These are phyloP conservation scores for Pelecanus crispus DNA, from an alignment of 2,113 vertebrate genomes.

Conservation along the genomic window DNA sequence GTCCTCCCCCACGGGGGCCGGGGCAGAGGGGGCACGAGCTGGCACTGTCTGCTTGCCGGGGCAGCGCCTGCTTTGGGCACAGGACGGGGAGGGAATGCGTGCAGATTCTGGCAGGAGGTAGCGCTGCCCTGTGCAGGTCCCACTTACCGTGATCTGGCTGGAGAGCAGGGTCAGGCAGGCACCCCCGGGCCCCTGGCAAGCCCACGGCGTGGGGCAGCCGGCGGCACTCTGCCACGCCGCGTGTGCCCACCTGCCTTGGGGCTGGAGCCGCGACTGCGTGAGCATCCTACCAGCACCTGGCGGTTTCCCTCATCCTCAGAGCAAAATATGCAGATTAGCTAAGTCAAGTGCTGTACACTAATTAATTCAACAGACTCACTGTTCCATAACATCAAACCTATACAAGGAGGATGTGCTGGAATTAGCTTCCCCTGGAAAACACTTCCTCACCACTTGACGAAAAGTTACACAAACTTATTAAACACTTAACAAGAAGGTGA, in stretches of 20 bases:
- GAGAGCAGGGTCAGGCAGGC: not conserved
- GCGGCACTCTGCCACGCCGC: not conserved
- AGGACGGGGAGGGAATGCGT: not conserved
- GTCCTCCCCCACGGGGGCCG: accelerated
- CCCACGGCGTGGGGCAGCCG: accelerated
- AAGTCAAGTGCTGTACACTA: slow-evolving; percentile 27
- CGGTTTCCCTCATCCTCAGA: not conserved
- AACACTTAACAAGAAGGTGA: not conserved
- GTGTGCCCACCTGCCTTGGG: accelerated
- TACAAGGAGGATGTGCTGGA: not conserved
- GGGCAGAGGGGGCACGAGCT: accelerated
- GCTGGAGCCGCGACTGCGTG: accelerated
- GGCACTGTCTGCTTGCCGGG: accelerated
- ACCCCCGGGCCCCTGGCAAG: not conserved
- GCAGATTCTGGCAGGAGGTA: not conserved
- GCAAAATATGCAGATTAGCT: slow-evolving; percentile 31
- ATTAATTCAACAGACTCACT: slow-evolving; percentile 42
- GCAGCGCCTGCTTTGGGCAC: not conserved
- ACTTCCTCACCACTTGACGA: not conserved
- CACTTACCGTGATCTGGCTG: accelerated
- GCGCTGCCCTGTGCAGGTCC: not conserved
- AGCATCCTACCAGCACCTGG: not conserved
- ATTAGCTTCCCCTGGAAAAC: slow-evolving; percentile 36
- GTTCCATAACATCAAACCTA: slow-evolving; percentile 54
- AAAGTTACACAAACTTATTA: not conserved